Base-by-base conservation (phyloP, 2,888 invertebrate species). In the Dasypolia templi region DNA sequence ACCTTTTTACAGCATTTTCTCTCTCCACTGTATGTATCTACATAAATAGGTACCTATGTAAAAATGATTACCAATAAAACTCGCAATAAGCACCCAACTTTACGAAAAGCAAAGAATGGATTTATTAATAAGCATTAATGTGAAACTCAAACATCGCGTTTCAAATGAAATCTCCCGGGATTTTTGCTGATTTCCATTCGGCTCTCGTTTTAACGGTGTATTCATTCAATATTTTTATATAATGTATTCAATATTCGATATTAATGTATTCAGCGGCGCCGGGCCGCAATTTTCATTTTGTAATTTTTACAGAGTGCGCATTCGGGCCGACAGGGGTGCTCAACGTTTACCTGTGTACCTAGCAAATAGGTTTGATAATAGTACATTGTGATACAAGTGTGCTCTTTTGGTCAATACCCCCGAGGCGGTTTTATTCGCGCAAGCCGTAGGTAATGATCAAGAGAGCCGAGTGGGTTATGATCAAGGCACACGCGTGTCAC, bases 221-320 rank as follows among this genome's bases (percentile, higher is more conserved):
- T 92, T 94, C 95, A 95, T 94, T 94, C 90, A 90, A 95, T 94
- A 95, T 95, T 94, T 94, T 91, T 93, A 94, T 92, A 92, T 94
- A 95, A 95, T 93, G 95, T 95, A 96, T 95, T 95, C 95, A 95
- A 96, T 96, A 96, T 96, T 95, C 93, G 90, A 96, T 96, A 95
- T 96, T 96, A 96, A 96, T 93, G 95, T 95, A 96, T 96, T 95
- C 95, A 95, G 90, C 93, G 93, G 93, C 93, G 94, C 93, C 94
- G 95, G 94, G 87, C 95, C 95, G 95, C 94, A 94, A 96, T 96
- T 95, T 96, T 94, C 96, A 96, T 96, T 96, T 95, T 96, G 95
- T 96, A 96, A 96, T 96, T 96, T 96, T 95, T 96, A 95, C 93
- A 93, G 94, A 95, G 93, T 93, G 94, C 94, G 94, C 94, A 90